These are phyloP conservation scores for Hetaerina americana DNA, from an alignment of 1,140 invertebrate genomes.

Conservation along the genomic window DNA sequence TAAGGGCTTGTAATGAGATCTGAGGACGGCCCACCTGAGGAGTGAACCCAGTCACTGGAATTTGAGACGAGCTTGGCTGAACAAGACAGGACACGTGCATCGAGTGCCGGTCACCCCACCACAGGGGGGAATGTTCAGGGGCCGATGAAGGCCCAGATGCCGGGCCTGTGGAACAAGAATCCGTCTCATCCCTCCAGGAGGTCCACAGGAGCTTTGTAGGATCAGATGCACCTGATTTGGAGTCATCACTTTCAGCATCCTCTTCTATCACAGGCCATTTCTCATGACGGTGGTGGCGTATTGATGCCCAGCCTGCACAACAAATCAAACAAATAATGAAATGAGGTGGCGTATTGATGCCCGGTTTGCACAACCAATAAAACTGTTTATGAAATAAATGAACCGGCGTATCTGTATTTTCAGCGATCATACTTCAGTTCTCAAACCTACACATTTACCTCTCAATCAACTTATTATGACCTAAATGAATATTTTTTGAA, in stretches of 20 bases:
- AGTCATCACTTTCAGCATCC: not conserved
- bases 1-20: not conserved
- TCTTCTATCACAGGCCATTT: slow-evolving; percentile 66
- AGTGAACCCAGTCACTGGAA: not conserved
- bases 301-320: slow-evolving; percentile 62
- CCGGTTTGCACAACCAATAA: no score
- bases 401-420: no score
- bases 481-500: no score
- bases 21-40: not conserved
- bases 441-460: no score
- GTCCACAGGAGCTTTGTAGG: not conserved
- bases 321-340: slow-evolving; percentile 8
- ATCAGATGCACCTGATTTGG: not conserved
- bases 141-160: not conserved
- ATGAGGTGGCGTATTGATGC: no score
- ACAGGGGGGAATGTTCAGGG: not conserved
- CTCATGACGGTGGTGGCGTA: slow-evolving; percentile 65
- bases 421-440: no score
- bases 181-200: not conserved
- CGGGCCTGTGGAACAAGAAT: not conserved
- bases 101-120: not conserved
- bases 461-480: no score
- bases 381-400: no score
- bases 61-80: not conserved
- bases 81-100: not conserved